Percentiles rank a stretch among this genome's conserved stretches.
Evolutionary conservation across 2,797 vertebrate species (phyloP).

Genomic region (Sebastes cheni): DNA sequence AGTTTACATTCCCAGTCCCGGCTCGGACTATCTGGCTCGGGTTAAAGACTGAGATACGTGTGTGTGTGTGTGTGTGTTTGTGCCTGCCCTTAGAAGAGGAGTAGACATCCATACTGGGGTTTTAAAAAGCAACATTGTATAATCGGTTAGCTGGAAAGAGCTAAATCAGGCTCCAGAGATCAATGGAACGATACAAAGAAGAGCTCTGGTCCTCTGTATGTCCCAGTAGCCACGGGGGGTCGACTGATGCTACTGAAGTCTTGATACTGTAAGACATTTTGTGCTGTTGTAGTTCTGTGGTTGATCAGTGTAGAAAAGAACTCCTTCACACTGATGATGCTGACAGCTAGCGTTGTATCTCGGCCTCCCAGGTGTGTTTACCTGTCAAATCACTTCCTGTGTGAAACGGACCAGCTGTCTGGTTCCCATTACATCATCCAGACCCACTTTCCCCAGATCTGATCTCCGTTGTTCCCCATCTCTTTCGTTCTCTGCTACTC

Average conservation of each 20-base stretch:
- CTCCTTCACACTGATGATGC: slow-evolving; percentile 6
- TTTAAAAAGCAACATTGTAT: slow-evolving; percentile 3
- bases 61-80: neutral
- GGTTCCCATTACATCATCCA: neutral
- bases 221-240: slow-evolving; percentile 1
- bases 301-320: neutral
- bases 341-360: slow-evolving; percentile 6
- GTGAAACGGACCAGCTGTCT: neutral
- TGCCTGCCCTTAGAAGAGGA: slow-evolving; percentile 31
- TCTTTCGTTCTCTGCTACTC: slow-evolving; percentile 18
- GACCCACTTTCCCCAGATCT: slow-evolving; percentile 7
- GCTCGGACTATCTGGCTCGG: slow-evolving; percentile 9
- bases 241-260: slow-evolving; percentile 33
- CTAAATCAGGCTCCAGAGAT: neutral
- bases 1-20: slow-evolving; percentile 61
- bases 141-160: neutral
- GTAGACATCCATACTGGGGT: slow-evolving; percentile 13
- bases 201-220: slow-evolving; percentile 4
- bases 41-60: slow-evolving; percentile 18
- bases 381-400: neutral
- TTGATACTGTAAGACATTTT: slow-evolving; percentile 35
- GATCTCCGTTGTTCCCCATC: neutral
- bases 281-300: slow-evolving; percentile 44
- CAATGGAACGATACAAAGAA: neutral
- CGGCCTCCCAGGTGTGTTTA: neutral